phyloP scores from a whole-genome alignment of 2,888 invertebrate species.

The Drosophila prostipennis region DNA sequence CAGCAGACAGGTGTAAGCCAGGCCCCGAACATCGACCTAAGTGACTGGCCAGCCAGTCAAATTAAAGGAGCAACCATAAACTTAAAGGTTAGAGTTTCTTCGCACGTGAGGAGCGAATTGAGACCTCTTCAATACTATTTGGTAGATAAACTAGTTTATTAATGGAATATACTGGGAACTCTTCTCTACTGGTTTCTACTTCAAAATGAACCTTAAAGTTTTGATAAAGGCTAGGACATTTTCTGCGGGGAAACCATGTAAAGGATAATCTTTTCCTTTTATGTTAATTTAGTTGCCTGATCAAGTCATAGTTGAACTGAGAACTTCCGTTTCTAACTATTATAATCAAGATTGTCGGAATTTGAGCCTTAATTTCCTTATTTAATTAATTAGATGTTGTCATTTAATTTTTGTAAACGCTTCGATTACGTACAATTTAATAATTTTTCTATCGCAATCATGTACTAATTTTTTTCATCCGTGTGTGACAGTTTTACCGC shows the following conservation, averaged over 20 bases:
- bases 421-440: background rate
- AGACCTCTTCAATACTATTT: background rate
- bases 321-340: no score
- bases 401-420: background rate
- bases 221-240: background rate
- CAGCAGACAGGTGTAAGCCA: conserved; percentile 32
- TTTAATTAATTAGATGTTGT: background rate
- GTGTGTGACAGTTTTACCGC: conserved; percentile 19
- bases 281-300: no score
- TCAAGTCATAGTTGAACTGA: no score
- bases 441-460: background rate
- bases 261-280: no score
- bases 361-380: background rate
- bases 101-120: background rate
- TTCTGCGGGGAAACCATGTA: no score
- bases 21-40: conserved; percentile 12
- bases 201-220: background rate
- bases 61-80: conserved; percentile 7
- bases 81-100: conserved; percentile 7
- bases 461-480: background rate
- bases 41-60: conserved; percentile 24
- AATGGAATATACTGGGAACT: background rate
- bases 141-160: background rate
- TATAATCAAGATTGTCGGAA: no score
- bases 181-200: background rate